Base-by-base conservation (phyloP, 2,888 invertebrate genomes). In the Lycocerus yunnanus region DNA sequence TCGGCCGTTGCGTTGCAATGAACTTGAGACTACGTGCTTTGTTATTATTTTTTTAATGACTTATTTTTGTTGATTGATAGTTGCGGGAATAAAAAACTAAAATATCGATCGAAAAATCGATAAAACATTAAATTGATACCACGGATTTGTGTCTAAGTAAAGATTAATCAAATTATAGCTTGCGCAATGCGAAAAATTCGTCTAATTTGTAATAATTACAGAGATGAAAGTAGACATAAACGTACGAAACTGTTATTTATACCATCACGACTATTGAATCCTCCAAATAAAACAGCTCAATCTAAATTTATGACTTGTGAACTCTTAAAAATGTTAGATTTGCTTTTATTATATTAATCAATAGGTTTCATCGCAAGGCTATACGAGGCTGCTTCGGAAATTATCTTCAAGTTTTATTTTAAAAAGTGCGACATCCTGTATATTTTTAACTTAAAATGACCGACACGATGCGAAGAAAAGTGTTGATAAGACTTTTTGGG, bases 301-400 rank as follows among this genome's bases (percentile, higher is more conserved):
- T 65, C 6, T 15, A 60, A 18, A 68, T 68, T 68, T 68, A 68
- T 60, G 20, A 13, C 24, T 13, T 24, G 11, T 10, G 58, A 58
- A 68, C 58, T 43, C n/a, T 43, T 43, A 43, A 43, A 43, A 43
- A 43, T 43, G 43, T 43, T 43, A 43, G 43, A 43, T 43, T 43
- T n/a, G 8, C n/a, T 43, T 43, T 43, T 43, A 43, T 43, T 43
- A 43, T 43, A 43, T 43, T 43, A 83, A 81, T 83, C 83, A 81
- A 81, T 82, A 81, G 83, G 82, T 82, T 82, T 81, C 79, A 81
- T 83, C 82, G 81, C 82, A 81, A 80, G 78, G 76, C 76, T 79
- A 71, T 69, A 75, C 80, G 79, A 82, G 81, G 81, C 81, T 81
- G 82, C 83, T 43, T 43, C 43, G 6, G n/a, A 43, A 43, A 24